Evolutionary conservation across 2,113 vertebrate genomes (phyloP), one percentile per base, ranked within the genome.

Genomic region (Pterocles orientalis): DNA sequence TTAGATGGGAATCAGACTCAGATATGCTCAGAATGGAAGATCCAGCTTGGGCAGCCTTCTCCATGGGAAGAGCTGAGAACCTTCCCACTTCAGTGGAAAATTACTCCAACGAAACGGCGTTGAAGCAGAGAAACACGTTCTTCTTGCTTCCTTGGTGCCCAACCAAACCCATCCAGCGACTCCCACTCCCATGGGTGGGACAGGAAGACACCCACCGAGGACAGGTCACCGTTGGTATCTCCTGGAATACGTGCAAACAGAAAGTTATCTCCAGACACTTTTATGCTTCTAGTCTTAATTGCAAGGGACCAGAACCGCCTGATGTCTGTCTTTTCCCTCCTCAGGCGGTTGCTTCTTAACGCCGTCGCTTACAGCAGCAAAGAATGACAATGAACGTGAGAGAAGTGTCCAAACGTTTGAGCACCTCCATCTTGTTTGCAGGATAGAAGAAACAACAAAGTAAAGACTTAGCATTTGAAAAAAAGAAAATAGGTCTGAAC

Each of bases 1-100:
- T 36, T 2, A 1, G 41, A 6, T 0, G 0, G 64, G 18, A 69
- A 43, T 8, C 39, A 50, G 8, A 7, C 45, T 36, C 36, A 19
- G 3, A 8, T n/a, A 25, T 0, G 20, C 51, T 36, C 61, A 54
- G 31, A 39, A 58, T 2, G 6, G 24, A 65, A 58, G 64, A 12
- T 9, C 5, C 16, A 33, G 10, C 16, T 45, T 54, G 57, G 56
- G 25, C 31, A 56, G 8, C 7, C 76, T 54, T 36, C 62, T 51
- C 48, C 24, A 12, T 0, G 1, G 75, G 70, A 45, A 53, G 26
- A 31, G 7, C n/a, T 12, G 7, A 68, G 51, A 64, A 34, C 12
- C 1, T 34, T 15, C 34, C 20, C 65, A 12, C 5, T 18, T 2
- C 16, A 14, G 0, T 1, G 8, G 20, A 10, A 56, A 71, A 45